Conservation (phyloP, 2,797 vertebrate genomes). For the Eulemur coronatus region DNA sequence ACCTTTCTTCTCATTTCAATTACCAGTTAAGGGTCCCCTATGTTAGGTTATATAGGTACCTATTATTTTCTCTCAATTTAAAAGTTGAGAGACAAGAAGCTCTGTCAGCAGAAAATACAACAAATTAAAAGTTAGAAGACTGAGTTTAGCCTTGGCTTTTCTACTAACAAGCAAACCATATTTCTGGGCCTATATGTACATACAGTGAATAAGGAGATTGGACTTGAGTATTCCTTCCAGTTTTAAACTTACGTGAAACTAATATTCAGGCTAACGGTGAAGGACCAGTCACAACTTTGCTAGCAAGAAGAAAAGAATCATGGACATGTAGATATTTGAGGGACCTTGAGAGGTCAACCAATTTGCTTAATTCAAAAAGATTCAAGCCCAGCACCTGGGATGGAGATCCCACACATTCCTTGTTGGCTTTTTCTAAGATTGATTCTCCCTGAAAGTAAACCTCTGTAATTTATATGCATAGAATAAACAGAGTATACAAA, state of each 20-base stretch:
- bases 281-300: constrained; percentile 7
- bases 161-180: neutral
- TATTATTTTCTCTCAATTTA: neutral
- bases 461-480: constrained; percentile 17
- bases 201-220: neutral
- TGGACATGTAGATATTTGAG: neutral
- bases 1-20: constrained; percentile 24
- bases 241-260: constrained; percentile 2
- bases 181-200: neutral
- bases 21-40: neutral
- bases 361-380: constrained; percentile 14
- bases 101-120: constrained; percentile 23
- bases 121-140: neutral
- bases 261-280: neutral
- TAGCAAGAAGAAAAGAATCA: neutral
- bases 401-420: neutral
- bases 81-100: neutral
- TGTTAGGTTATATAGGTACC: neutral
- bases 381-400: neutral
- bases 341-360: neutral
- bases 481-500: neutral
- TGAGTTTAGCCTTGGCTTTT: neutral
- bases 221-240: neutral
- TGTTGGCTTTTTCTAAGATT: neutral
- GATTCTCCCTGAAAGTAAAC: constrained; percentile 21